Evolutionary conservation across 2,888 invertebrate species (phyloP), one percentile per base, ranked within the genome.

Genomic region (Carterocephalus palaemon): DNA sequence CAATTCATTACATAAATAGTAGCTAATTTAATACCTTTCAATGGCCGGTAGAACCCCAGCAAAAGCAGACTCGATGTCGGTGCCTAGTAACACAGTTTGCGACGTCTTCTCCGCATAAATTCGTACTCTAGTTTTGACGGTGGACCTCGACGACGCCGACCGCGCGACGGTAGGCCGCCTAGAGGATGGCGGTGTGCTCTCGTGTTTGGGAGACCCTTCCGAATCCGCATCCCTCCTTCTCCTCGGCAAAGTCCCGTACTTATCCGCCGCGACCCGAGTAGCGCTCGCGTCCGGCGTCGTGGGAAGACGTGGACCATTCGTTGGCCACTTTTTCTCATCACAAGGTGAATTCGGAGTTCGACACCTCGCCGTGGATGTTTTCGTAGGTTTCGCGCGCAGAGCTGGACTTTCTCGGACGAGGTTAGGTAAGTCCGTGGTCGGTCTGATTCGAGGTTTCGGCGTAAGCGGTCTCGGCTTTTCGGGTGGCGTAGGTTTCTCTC

Each of bases 91-190:
- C 13, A 92, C 92, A 1, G 95, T 95, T 71, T 95, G 95, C 7
- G 90, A 89, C 33, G 90, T 88, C 20, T 89, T 92, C 75, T 95
- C 95, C 56, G 95, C 94, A 70, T 93, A 95, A 54, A 95, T 95
- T 62, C 91, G 88, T 1, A 92, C 83, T 16, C 84, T 71, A 3
- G 78, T 70, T 56, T 81, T 82, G 8, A 74, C 71, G 1, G 79
- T 67, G 6, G 79, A 70, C 7, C 85, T 73, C 4, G 85, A 78
- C 0, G 85, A 84, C 15, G 64, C 62, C 0, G 87, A 84, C 1
- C 85, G 70, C 2, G 77, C 65, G 15, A 86, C 68, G 2, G 85
- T 78, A 0, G 85, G 82, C 4, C 85, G 67, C 33, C 82, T 67
- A 3, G 81, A 70, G 0, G 72, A 47, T 1, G 82, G 80, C 9